Percentiles rank a stretch among this genome's conserved stretches.
phyloP scores from a whole-genome alignment of 2,113 vertebrate genomes.

The Anolis carolinensis region DNA sequence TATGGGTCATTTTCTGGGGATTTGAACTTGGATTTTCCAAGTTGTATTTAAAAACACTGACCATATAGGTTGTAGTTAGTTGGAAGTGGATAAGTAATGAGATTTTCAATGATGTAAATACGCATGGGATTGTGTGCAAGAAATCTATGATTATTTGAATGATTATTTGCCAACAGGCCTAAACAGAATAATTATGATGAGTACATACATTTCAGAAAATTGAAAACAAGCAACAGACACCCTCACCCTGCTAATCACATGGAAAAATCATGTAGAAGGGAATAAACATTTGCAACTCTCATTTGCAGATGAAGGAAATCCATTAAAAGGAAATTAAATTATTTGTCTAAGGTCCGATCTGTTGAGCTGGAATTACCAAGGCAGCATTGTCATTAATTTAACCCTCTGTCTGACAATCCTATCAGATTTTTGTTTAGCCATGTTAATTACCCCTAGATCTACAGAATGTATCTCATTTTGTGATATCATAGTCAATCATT shows the following conservation, averaged over 20 bases:
- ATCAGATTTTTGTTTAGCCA: not conserved
- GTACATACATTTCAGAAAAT: not conserved
- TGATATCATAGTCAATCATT: not conserved
- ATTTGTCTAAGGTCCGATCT: conserved; percentile 1
- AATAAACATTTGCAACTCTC: conserved; percentile 7
- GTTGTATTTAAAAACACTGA: too few relatives aligned
- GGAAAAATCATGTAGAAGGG: not conserved
- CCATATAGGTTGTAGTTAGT: too few relatives aligned
- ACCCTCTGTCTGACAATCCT: not conserved
- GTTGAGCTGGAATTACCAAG: conserved; percentile 10
- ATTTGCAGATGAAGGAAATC: conserved; percentile 19
- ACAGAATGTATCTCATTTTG: not conserved
- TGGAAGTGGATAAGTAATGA: not conserved
- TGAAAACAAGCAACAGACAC: not conserved
- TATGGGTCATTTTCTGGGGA: not conserved
- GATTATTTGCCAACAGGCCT: not conserved
- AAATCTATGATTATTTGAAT: not conserved
- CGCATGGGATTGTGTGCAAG: not conserved
- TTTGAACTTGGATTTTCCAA: not conserved
- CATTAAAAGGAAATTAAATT: conserved; percentile 21
- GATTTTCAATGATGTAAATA: not conserved
- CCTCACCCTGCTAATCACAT: not conserved
- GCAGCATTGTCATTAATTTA: not conserved
- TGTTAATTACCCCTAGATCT: conserved; percentile 5
- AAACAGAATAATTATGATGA: conserved; percentile 7